Conservation (phyloP, 2,797 vertebrate genomes). For the Melanotaenia boesemani region DNA sequence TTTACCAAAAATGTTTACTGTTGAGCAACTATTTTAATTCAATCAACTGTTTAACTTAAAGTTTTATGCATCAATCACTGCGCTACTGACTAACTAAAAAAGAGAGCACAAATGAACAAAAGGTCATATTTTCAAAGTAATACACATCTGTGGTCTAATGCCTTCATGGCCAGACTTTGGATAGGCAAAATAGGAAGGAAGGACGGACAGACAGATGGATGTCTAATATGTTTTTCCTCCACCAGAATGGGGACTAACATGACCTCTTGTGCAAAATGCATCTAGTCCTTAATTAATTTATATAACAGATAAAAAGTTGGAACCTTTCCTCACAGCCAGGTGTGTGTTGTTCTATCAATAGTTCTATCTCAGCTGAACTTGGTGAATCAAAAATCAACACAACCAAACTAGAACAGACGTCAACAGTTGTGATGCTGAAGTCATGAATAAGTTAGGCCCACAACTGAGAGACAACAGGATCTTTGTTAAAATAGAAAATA, state of each 20-base stretch:
- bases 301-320: too few relatives aligned
- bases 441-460: background rate
- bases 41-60: too few relatives aligned
- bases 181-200: too few relatives aligned
- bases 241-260: too few relatives aligned
- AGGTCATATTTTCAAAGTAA: background rate
- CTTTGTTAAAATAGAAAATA: background rate
- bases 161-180: too few relatives aligned
- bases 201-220: too few relatives aligned
- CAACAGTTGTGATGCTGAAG: background rate
- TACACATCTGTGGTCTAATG: too few relatives aligned
- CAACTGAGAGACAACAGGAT: background rate
- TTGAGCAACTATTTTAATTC: background rate
- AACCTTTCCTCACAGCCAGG: background rate
- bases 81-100: background rate
- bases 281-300: too few relatives aligned
- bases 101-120: background rate
- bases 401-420: background rate
- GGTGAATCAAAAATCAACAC: rapidly evolving
- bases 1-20: background rate
- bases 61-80: background rate
- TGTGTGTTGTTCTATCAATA: background rate
- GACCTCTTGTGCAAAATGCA: too few relatives aligned
- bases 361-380: background rate
- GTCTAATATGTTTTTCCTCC: too few relatives aligned